Base-by-base conservation (phyloP, 2,888 invertebrate genomes). In the Eristalis pertinax region DNA sequence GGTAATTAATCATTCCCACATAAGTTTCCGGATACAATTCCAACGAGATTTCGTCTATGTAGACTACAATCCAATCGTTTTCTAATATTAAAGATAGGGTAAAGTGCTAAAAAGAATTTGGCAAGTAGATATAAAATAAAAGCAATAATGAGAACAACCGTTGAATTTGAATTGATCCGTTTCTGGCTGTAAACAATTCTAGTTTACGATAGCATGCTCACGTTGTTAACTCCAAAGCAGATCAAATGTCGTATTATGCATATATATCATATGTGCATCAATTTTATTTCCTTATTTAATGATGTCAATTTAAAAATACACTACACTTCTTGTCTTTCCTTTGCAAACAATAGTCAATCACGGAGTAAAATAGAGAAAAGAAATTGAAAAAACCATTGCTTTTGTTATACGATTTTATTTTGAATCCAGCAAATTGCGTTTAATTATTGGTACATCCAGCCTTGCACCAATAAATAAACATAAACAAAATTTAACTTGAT, bases 391-490 rank as follows among this genome's bases (percentile, higher is more conserved):
- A 26, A n/a, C n/a, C 13, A 4, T 13, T 56, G 3, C 5, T 69
- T 41, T 60, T 32, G 22, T 58, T 62, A 63, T 64, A 41, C 62
- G 24, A 73, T 73, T 73, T 86, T 78, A 63, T 69, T 82, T 77
- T 56, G 50, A 65, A 65, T 74, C 77, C 69, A 86, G 81, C 76
- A 77, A 85, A 76, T 50, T 68, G 41, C 24, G 69, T 81, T 80
- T 76, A 68, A 41, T 64, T 82, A 83, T 73, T 76, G 83, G 84
- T 69, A 80, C 84, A 79, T 87, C 87, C 87, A 87, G 87, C 87
- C 87, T 65, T 87, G 84, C 67, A 84, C 87, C 76, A 87, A 84
- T 64, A 87, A 35, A 38, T 68, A 50, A 50, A 50, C 50, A 19
- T 50, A 83, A 75, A 85, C 22, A 64, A 70, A 70, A 67, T 15